Evolutionary conservation across 2,888 invertebrate genomes (phyloP), one percentile per base, ranked within the genome.

Genomic region (Nemurella pictetii): DNA sequence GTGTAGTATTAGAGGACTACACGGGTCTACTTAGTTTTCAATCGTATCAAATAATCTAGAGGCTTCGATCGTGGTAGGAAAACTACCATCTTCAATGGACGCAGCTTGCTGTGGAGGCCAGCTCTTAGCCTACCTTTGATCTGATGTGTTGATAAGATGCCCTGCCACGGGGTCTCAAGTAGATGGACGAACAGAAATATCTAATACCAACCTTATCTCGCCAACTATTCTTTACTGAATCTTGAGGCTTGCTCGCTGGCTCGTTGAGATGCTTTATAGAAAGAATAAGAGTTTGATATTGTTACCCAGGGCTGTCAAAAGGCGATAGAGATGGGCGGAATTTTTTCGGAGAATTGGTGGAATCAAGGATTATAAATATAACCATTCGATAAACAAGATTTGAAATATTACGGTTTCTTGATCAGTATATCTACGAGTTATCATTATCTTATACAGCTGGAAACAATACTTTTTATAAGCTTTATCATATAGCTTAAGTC

Each of bases 141-240:
- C 80, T 82, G 82, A 82, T 82, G 55, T n/a, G 28, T 78, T 28
- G 82, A 82, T 82, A 72, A 82, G 82, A 82, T 82, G 72, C 35
- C 36, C 2, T 35, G 81, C 36, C 28, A 28, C 82, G 55, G 26
- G 55, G 72, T 12, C 82, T 26, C 25, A 81, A 81, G 80, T 29
- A 35, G 80, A 32, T 35, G 32, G 80, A 81, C 75, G 75, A 75
- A 28, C n/a, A 81, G 80, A 81, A 36, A 81, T 81, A 36, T 28
- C 78, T 28, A 75, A 29, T 75, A 27, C 29, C 30, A 35, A 15
- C 55, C n/a, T 80, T 82, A 82, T 82, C 82, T 82, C 27, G 28
- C 15, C 29, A 30, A 55, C 55, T 82, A 82, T 82, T 82, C 82
- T 82, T 82, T 28, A 72, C 29, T 82, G 55, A 3, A 82, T 82